Evolutionary conservation across 2,113 vertebrate genomes (phyloP), one percentile per base, ranked within the genome.

Genomic region (Lagopus muta): DNA sequence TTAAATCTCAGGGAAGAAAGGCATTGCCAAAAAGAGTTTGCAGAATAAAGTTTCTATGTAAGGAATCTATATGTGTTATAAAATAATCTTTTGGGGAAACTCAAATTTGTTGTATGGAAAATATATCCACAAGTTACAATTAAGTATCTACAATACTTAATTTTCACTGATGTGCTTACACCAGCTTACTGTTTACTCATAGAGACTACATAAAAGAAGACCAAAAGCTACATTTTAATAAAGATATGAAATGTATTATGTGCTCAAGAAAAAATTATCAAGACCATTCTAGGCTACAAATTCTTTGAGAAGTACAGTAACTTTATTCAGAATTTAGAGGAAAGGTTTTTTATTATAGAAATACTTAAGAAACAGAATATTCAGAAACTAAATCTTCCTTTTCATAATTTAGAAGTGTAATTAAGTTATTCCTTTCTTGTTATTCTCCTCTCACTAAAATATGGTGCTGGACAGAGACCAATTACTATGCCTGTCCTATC

Each of bases 311-410:
- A 87, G 1, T 65, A 42, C 79, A 92, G 79, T 24, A 90, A 16
- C 2, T 45, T 82, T 38, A 32, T 88, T 69, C 48, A 32, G 10
- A 80, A 69, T 88, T 82, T 82, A 72, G 34, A 65, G 55, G 5
- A 50, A 64, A 1, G 2, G n/a, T 80, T 92, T 11, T 48, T 91
- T 85, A 18, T 74, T 45, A 16, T 28, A 21, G 72, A 92, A 92
- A 65, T 80, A 72, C 60, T 75, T 71, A 72, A 90, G 67, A 88
- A 86, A 88, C 7, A 86, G 14, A 85, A 70, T 75, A 85, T 74
- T 72, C 48, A 69, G 55, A 78, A 57, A 81, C 16, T 9, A 11
- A 85, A 47, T 42, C 1, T 13, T 83, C 32, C 43, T 52, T 82
- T 20, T 45, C 13, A 32, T 65, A 76, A 69, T 69, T 64, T 34